Evolutionary conservation across 1,140 invertebrate species (phyloP), one percentile per base, ranked within the genome.

Genomic region (Psix sp.): DNA sequence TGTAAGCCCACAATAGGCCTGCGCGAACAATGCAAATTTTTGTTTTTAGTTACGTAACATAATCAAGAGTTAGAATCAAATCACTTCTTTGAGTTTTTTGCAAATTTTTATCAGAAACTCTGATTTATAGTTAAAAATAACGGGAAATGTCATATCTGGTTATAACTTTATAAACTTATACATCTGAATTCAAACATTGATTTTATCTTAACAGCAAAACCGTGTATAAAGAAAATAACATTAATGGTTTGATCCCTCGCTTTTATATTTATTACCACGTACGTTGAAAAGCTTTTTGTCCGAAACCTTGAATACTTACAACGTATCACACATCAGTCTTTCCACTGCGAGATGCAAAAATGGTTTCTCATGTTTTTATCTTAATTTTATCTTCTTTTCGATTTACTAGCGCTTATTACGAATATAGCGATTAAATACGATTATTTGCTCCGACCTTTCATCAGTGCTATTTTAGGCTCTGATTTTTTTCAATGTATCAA

Each of bases 1-100:
- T 43, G 38, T 78, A 75, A 73, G 71, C 66, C 59, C 15, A 54
- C 29, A 35, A 13, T 79, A 81, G 80, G 78, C 78, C 77, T 26
- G 33, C 63, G 20, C 31, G 35, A 49, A 48, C 57, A 48, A 57
- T 71, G 36, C 46, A 52, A 54, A 15, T 14, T 59, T 59, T 52
- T 49, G 36, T 59, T 31, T 21, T 71, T 62, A 63, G 26, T 29
- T 29, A 29, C 62, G n/a, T 62, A 56, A 48, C 26, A 56, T 63
- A 49, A 13, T 54, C 40, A 33, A 13, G n/a, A 51, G 18, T 13
- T n/a, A n/a, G 39, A 63, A 63, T 63, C 57, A 52, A 62, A 40
- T 20, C 0, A 38, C 1, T 48, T 24, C 5, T 10, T 56, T 24
- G 24, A 24, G 5, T 35, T 13, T 35, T 33, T 29, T 48, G 6